Base-by-base conservation (phyloP, 2,797 vertebrate species). In the Alca torda region DNA sequence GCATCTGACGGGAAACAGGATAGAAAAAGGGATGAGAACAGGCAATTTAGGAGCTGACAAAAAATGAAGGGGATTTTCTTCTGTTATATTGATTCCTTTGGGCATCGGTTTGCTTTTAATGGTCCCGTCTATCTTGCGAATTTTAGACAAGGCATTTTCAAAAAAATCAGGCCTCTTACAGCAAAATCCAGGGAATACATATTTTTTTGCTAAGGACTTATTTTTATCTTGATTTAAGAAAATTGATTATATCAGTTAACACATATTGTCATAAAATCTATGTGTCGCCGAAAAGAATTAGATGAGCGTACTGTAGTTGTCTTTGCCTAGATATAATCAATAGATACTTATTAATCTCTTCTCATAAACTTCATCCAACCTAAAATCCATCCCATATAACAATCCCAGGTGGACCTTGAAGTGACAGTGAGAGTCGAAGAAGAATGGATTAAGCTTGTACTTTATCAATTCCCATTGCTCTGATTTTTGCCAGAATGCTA, bases 301-400 rank as follows among this genome's bases (percentile, higher is more conserved):
- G 35, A 31, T 46, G 16, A 76, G 31, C 35, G 21, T n/a, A 63
- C 54, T 63, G 39, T 60, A 88, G 51, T 72, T 95, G 79, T 91
- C 76, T 96, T 96, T 96, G 51, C 46, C 95, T 60, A 83, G 46
- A 53, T 90, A 37, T 60, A 94, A 54, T 87, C 72, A 56, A 51
- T 68, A 84, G 45, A 53, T 76, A 76, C 51, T 94, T 96, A 84
- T 30, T 74, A 70, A 87, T 94, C 74, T 85, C 48, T 57, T 84
- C 79, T 90, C 73, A 72, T 87, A 90, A 95, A 89, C 84, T 91
- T 84, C 11, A 88, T 54, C 53, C 85, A 88, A 68, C 28, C 68
- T 93, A 83, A 89, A 95, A 94, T 19, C 37, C n/a, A 91, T 33
- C 9, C 50, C 37, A 30, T 84, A 50, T 61, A 95, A 84, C 46